These are phyloP conservation scores for Petrocephalus sullivani DNA, from an alignment of 2,797 vertebrate genomes.

Conservation along the genomic window DNA sequence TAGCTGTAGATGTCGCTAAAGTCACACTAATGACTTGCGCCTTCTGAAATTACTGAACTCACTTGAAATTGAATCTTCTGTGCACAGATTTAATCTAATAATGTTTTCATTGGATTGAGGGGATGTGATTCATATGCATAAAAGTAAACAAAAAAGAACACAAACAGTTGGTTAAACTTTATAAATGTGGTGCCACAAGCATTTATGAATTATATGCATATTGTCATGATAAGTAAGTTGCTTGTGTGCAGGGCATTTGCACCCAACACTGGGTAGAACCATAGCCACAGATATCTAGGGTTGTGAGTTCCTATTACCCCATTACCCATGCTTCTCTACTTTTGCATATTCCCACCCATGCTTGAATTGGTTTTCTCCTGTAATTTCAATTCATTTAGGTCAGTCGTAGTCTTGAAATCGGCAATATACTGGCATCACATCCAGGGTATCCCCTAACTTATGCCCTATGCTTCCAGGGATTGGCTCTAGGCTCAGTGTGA, in stretches of 20 bases:
- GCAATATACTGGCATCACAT: neutral
- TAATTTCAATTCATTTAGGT: neutral
- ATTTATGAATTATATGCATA: neutral
- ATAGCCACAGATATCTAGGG: neutral
- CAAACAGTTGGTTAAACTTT: too few species aligned
- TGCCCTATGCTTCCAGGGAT: neutral
- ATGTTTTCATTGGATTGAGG: neutral
- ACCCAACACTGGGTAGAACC: neutral
- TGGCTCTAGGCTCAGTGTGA: neutral
- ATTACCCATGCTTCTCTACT: neutral
- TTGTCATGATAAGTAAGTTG: neutral
- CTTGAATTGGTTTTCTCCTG: neutral
- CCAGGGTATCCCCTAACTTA: neutral
- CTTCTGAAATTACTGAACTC: neutral
- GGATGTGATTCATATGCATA: neutral
- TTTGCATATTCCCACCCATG: neutral
- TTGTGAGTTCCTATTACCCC: neutral
- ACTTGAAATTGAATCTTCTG: neutral
- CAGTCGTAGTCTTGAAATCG: neutral
- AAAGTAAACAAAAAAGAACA: too few species aligned
- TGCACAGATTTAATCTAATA: neutral
- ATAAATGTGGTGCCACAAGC: neutral
- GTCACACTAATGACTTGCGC: neutral
- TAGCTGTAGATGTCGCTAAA: neutral
- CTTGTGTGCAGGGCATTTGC: neutral